These are phyloP conservation scores for Willisornis vidua DNA, from an alignment of 2,113 vertebrate species.

Conservation along the genomic window DNA sequence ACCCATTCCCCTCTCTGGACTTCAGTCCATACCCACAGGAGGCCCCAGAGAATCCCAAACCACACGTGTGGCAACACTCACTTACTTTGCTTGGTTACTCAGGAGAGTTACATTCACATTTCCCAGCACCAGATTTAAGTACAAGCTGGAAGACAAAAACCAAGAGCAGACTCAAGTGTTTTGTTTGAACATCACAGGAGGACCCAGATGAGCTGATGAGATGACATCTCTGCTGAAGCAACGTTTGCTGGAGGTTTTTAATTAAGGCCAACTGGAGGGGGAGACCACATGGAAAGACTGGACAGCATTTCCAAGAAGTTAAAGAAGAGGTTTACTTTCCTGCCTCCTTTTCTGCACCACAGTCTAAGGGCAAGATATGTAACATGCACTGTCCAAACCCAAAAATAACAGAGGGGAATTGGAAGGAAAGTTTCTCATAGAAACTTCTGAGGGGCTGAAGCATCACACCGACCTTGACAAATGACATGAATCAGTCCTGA, in stretches of 20 bases:
- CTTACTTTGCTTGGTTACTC: conserved; percentile 96
- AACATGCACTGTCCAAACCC: not conserved
- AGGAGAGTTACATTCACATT: conserved; percentile 97
- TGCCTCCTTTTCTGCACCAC: not conserved
- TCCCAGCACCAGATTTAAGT: conserved; percentile 93
- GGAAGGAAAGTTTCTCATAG: not conserved
- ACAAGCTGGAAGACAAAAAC: conserved; percentile 82
- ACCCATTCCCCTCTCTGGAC: not conserved
- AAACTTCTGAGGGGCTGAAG: not conserved
- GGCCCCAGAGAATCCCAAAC: not conserved
- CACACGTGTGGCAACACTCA: fast-evolving
- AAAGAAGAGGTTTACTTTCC: not conserved
- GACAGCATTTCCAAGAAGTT: not conserved
- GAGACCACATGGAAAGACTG: not conserved
- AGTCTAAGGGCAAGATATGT: not conserved
- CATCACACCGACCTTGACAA: not conserved
- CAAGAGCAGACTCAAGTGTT: not conserved
- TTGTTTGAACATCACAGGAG: not conserved
- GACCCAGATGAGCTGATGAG: not conserved
- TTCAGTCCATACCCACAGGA: not conserved
- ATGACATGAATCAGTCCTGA: not conserved
- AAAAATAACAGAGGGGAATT: not conserved
- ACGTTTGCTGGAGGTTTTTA: not conserved
- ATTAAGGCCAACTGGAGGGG: not conserved
- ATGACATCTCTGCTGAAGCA: not conserved